Percentiles rank a stretch among this genome's conserved stretches.
Conservation (phyloP, 2,113 vertebrate genomes). For the Taurulus bubalis region DNA sequence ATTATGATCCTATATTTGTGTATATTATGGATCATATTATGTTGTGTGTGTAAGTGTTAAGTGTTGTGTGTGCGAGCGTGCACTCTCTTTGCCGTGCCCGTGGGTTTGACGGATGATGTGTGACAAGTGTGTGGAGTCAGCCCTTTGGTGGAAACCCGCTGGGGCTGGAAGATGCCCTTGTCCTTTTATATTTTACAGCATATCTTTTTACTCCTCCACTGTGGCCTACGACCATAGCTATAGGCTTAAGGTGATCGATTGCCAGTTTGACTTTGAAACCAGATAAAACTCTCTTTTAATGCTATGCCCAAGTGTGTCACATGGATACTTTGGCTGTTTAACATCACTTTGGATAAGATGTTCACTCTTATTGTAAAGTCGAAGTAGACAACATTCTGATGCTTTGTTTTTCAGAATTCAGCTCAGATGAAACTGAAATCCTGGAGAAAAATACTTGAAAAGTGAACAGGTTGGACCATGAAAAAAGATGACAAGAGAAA, state of each 20-base stretch:
- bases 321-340: conserved; percentile 31
- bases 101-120: conserved; percentile 76
- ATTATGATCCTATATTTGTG: conserved; percentile 15
- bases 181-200: conserved; percentile 74
- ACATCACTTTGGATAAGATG: conserved; percentile 23
- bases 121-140: conserved; percentile 81
- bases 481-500: conserved; percentile 14
- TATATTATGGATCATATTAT: neutral
- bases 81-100: conserved; percentile 17
- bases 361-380: conserved; percentile 15
- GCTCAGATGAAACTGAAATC: conserved; percentile 22
- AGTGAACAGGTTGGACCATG: conserved; percentile 18
- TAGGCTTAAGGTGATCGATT: conserved; percentile 66
- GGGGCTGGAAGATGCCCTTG: conserved; percentile 76
- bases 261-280: conserved; percentile 74
- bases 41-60: neutral
- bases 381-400: conserved; percentile 13
- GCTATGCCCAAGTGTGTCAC: conserved; percentile 16
- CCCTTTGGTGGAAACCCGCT: conserved; percentile 76
- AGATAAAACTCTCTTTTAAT: conserved; percentile 52
- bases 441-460: neutral
- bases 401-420: conserved; percentile 33
- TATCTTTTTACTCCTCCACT: conserved; percentile 63
- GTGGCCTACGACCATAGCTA: conserved; percentile 39
- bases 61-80: conserved; percentile 20